Conservation (phyloP, 2,888 invertebrate species). For the Cheilosia scutellata region DNA sequence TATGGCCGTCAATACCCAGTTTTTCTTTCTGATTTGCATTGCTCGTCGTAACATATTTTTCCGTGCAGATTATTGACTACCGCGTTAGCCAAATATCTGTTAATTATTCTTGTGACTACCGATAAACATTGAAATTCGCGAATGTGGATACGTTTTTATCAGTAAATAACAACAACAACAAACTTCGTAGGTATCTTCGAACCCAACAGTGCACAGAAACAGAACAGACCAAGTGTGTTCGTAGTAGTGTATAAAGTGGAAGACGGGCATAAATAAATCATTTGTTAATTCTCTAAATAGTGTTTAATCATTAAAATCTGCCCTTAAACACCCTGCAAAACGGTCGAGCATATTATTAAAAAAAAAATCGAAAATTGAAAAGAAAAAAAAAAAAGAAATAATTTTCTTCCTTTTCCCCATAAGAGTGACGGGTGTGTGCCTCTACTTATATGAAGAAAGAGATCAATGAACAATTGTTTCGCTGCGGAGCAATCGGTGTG, state of each 20-base stretch:
- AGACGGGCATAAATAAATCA: conserved; percentile 25
- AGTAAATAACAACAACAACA: conserved; percentile 38
- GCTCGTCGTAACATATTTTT: conserved; percentile 69
- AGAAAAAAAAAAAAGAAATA: conserved; percentile 31
- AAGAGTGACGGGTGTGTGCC: conserved; percentile 61
- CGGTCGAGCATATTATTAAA: conserved; percentile 42
- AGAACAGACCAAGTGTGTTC: conserved; percentile 26
- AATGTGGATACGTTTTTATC: conserved; percentile 15
- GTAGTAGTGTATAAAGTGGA: conserved; percentile 22
- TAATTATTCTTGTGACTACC: conserved; percentile 33
- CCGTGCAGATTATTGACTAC: conserved; percentile 62
- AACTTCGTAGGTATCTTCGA: conserved; percentile 6
- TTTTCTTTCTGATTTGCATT: conserved; percentile 70
- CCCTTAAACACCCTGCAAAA: conserved; percentile 22
- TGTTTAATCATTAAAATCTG: conserved; percentile 5
- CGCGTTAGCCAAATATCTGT: conserved; percentile 56
- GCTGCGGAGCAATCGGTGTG: conserved; percentile 38
- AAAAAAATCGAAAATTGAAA: conserved; percentile 19
- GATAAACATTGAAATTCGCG: conserved; percentile 40
- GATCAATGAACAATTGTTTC: conserved; percentile 71
- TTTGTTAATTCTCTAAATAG: neutral
- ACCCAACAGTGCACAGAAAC: conserved; percentile 7
- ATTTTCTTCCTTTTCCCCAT: conserved; percentile 46
- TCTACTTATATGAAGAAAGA: conserved; percentile 62
- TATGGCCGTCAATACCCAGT: conserved; percentile 66